Percentiles rank a stretch among this genome's conserved stretches.
phyloP scores from a whole-genome alignment of 1,140 invertebrate species.

The Steinernema feltiae region DNA sequence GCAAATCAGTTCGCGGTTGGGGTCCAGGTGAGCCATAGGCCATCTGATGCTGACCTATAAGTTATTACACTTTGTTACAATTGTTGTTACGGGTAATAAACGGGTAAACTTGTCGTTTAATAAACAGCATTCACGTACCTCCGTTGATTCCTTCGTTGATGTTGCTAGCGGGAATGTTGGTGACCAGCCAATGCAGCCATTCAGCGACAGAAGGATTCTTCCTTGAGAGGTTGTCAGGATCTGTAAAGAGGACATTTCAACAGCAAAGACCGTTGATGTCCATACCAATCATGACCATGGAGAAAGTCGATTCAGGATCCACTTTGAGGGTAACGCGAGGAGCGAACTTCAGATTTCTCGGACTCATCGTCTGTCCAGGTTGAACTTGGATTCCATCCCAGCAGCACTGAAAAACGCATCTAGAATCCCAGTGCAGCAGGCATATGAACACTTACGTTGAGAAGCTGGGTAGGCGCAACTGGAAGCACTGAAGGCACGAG shows the following conservation, averaged over 20 bases:
- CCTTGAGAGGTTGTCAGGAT: slow-evolving; percentile 55
- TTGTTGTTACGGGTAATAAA: slow-evolving; percentile 1
- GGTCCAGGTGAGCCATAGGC: slow-evolving; percentile 55
- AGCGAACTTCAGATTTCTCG: slow-evolving; percentile 55
- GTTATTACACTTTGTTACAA: slow-evolving; percentile 8
- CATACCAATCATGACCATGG: slow-evolving; percentile 56
- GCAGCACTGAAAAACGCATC: slow-evolving; percentile 34
- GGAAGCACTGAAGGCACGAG: slow-evolving; percentile 52
- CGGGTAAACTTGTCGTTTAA: slow-evolving; percentile 9
- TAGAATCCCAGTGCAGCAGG: neutral
- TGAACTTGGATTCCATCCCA: slow-evolving; percentile 55
- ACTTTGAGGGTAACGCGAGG: slow-evolving; percentile 53
- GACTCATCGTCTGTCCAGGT: slow-evolving; percentile 48
- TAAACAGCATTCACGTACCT: slow-evolving; percentile 25
- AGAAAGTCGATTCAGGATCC: slow-evolving; percentile 53
- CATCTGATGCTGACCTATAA: slow-evolving; percentile 54
- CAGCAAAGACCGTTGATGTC: slow-evolving; percentile 1
- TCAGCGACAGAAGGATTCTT: slow-evolving; percentile 57
- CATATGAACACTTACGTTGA: slow-evolving; percentile 42
- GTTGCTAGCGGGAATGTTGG: slow-evolving; percentile 55
- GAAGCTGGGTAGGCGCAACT: slow-evolving; percentile 41
- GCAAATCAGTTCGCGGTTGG: slow-evolving; percentile 52
- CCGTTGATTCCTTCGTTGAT: slow-evolving; percentile 54
- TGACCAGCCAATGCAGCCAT: slow-evolving; percentile 57
- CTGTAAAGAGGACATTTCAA: slow-evolving; percentile 31